phyloP scores from a whole-genome alignment of 2,888 invertebrate genomes.

The Norana najaformis region DNA sequence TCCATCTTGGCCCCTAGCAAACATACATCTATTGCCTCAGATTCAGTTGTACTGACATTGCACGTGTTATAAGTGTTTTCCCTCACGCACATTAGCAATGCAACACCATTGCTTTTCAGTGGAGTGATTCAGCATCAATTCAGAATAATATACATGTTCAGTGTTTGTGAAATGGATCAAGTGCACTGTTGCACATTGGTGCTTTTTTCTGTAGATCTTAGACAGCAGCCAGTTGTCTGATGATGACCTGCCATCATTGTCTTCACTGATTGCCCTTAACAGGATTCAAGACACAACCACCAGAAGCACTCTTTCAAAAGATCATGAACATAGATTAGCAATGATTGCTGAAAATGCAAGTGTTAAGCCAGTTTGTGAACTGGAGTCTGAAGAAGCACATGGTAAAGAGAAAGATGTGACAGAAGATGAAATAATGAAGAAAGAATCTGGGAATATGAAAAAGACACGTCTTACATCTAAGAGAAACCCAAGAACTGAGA shows the following conservation, averaged over 20 bases:
- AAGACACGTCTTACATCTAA: neutral
- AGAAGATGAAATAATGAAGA: slow-evolving; percentile 13
- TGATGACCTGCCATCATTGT: neutral
- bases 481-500: neutral
- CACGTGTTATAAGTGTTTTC: no score
- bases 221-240: slow-evolving; percentile 21
- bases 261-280: neutral
- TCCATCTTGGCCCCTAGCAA: no score
- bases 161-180: neutral
- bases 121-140: neutral
- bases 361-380: neutral
- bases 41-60: no score
- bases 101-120: neutral
- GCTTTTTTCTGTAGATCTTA: neutral
- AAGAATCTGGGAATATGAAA: neutral
- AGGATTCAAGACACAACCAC: neutral
- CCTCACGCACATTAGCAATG: neutral
- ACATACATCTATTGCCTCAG: no score
- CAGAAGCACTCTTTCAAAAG: neutral
- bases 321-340: neutral
- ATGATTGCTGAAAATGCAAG: slow-evolving; percentile 5
- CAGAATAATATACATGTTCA: neutral
- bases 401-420: neutral
- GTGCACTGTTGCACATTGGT: neutral
- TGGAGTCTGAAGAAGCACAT: neutral